These are phyloP conservation scores for Tribolium madens DNA, from an alignment of 1,140 invertebrate species.

Conservation along the genomic window DNA sequence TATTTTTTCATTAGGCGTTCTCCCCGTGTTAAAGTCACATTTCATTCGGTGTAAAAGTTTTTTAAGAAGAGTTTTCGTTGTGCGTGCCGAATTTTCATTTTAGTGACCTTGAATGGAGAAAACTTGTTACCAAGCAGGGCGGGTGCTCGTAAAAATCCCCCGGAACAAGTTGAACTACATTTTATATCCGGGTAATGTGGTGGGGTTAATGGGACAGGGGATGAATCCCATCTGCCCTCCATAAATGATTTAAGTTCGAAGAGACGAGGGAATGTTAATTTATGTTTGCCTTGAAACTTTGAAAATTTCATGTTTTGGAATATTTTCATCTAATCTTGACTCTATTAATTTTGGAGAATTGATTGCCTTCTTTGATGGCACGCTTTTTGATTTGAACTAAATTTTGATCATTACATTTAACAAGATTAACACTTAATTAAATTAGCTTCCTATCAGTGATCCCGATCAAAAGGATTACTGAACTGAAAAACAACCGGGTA, in stretches of 20 bases:
- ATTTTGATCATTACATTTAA: constrained; percentile 27
- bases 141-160: constrained; percentile 29
- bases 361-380: not conserved
- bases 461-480: constrained; percentile 27
- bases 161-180: constrained; percentile 29
- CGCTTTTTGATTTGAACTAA: constrained; percentile 2
- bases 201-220: constrained; percentile 28
- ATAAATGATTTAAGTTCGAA: constrained; percentile 24
- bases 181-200: constrained; percentile 36
- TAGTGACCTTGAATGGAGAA: constrained; percentile 24
- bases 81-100: constrained; percentile 32
- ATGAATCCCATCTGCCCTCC: constrained; percentile 22
- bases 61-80: not conserved
- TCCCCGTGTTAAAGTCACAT: constrained; percentile 25
- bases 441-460: constrained; percentile 13
- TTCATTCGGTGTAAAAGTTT: constrained; percentile 17
- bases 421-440: constrained; percentile 21
- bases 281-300: not conserved
- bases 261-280: constrained; percentile 1
- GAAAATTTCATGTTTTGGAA: no score
- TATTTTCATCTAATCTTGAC: no score
- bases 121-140: constrained; percentile 34
- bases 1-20: not conserved
- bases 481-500: not conserved
- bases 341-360: not conserved